phyloP scores from a whole-genome alignment of 2,888 invertebrate species.

The Lepidocyrtoides sp. region DNA sequence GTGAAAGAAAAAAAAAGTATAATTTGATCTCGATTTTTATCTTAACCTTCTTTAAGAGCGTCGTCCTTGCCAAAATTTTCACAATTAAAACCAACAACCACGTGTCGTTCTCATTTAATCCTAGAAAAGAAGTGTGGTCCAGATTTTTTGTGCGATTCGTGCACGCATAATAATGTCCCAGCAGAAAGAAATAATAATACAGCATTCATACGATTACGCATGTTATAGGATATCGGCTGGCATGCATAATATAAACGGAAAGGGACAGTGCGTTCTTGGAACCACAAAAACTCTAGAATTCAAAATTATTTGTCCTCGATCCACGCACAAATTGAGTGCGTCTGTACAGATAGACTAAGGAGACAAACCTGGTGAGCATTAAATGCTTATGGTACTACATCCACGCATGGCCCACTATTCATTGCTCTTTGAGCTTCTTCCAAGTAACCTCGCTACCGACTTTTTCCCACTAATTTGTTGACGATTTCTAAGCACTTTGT shows the following conservation, averaged over 20 bases:
- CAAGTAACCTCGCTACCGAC: background rate
- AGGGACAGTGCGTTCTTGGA: background rate
- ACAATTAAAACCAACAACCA: constrained; percentile 76
- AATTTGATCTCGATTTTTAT: constrained; percentile 72
- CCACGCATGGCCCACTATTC: constrained; percentile 9
- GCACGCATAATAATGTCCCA: background rate
- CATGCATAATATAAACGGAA: background rate
- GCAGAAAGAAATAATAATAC: background rate
- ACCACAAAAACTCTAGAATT: background rate
- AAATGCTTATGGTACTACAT: background rate
- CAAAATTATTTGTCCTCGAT: constrained; percentile 23
- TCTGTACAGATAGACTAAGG: background rate
- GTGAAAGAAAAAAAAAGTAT: constrained; percentile 55
- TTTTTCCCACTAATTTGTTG: too few species aligned
- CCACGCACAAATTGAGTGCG: background rate
- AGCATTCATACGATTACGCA: background rate
- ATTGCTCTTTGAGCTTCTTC: background rate
- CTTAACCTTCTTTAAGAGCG: constrained; percentile 69
- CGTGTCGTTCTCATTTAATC: constrained; percentile 76
- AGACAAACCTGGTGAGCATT: background rate
- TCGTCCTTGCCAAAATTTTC: constrained; percentile 74
- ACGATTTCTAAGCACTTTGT: background rate
- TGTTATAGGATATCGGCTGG: too few species aligned
- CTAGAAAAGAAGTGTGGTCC: constrained; percentile 54
- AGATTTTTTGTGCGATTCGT: constrained; percentile 52